Base-by-base conservation (phyloP, 2,888 invertebrate species). In the Pyrrhia umbra region DNA sequence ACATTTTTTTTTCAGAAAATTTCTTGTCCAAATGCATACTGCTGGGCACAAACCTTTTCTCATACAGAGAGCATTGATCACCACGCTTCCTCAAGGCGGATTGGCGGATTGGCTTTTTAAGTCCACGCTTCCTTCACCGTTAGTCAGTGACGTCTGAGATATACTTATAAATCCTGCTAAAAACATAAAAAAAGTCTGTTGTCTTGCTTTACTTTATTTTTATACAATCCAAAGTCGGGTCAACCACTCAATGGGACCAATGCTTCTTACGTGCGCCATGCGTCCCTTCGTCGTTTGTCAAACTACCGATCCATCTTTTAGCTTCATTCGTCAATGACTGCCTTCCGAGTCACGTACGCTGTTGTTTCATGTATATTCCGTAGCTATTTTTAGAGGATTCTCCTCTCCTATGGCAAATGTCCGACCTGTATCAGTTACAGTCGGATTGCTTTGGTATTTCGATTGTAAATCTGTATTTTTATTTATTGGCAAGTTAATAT, bases 281-380 rank as follows among this genome's bases (percentile, higher is more conserved):
- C 82, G 80, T 76, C 80, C 73, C 79, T 82, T 77, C 76, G 81
- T 89, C 90, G 85, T 91, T 91, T 91, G 90, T 91, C 91, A 90
- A 81, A 72, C 69, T 73, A 76, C 78, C 86, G 69, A 91, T 91
- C 89, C 85, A 88, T 91, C 91, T 91, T 90, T 80, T 47, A 34
- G 78, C 79, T 84, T 86, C 90, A 90, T 91, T 89, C 88, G 85
- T 89, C 90, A 90, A 81, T 80, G 82, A 75, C 82, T 74, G 64
- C 50, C 62, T 70, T 52, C 54, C 42, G 51, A 75, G 66, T 73
- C 73, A 79, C 78, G 78, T 75, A 45, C 59, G 51, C 63, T 74
- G 67, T 77, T 73, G 75, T 71, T 80, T 67, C 59, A 67, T 64
- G 49, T 70, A 51, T 67, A 39, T 66, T 60, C 27, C 34, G 13